Conservation (phyloP, 2,888 invertebrate genomes). For the Chrysomela aeneicollis region DNA sequence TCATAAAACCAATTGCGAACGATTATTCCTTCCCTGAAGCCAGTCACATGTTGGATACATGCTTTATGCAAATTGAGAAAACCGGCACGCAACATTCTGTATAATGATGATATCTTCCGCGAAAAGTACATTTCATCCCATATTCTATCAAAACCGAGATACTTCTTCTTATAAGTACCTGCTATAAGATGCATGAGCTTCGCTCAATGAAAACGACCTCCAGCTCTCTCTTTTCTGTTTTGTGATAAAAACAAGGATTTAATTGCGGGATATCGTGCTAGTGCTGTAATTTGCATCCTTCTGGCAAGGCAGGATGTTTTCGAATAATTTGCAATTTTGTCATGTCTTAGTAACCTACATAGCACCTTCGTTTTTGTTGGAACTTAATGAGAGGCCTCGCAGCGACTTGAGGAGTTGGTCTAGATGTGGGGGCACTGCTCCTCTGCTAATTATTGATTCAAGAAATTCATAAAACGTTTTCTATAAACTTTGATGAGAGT, state of each 20-base stretch:
- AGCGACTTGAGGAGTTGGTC: too few species aligned
- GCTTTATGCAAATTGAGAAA: not conserved
- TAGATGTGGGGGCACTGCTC: not conserved
- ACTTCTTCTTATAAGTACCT: too few species aligned
- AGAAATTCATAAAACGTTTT: not conserved
- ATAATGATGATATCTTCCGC: not conserved
- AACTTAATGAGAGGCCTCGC: not conserved
- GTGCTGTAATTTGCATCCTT: slow-evolving; percentile 44
- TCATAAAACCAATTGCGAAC: too few species aligned
- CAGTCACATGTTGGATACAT: not conserved
- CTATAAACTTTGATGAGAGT: not conserved
- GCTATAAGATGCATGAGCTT: too few species aligned
- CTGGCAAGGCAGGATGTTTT: slow-evolving; percentile 45
- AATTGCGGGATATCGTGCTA: slow-evolving; percentile 47
- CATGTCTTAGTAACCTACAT: slow-evolving; percentile 44
- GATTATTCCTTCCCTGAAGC: too few species aligned
- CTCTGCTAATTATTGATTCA: not conserved
- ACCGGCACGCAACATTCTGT: not conserved
- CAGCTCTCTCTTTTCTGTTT: slow-evolving; percentile 27
- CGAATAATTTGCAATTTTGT: slow-evolving; percentile 41
- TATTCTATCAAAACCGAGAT: not conserved
- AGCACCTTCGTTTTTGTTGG: slow-evolving; percentile 27
- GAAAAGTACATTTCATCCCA: not conserved
- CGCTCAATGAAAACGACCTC: slow-evolving; percentile 38
- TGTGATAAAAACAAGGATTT: slow-evolving; percentile 43